Evolutionary conservation across 2,797 vertebrate species (phyloP).

Genomic region (Rhabdomys pumilio): DNA sequence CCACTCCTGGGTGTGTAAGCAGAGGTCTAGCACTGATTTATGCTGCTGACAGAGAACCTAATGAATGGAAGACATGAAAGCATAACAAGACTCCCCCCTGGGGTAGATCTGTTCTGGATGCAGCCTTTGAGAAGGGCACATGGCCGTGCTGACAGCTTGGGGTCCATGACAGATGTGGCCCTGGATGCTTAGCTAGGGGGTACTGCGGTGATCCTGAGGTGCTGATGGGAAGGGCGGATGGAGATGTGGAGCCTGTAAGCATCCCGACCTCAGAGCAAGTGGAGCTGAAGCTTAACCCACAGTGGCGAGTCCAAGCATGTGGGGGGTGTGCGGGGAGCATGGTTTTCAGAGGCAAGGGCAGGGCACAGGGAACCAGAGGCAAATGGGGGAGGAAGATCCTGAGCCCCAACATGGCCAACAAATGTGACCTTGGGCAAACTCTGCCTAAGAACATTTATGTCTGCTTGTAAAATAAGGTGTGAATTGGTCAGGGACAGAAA

Average conservation of each 20-base stretch:
- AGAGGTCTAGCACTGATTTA: slow-evolving; percentile 84
- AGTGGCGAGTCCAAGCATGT: background rate
- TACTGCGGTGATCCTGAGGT: slow-evolving; percentile 68
- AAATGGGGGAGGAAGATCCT: accelerated
- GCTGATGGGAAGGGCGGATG: background rate
- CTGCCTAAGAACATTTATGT: background rate
- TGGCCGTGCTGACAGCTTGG: slow-evolving; percentile 85
- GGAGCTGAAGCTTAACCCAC: slow-evolving; percentile 58
- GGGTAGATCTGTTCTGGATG: slow-evolving; percentile 78
- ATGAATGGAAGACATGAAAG: slow-evolving; percentile 88
- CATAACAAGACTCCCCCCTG: slow-evolving; percentile 77
- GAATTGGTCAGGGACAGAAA: background rate
- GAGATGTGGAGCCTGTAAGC: slow-evolving; percentile 18
- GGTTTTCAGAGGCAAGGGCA: accelerated
- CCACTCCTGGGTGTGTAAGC: slow-evolving; percentile 50
- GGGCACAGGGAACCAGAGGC: background rate
- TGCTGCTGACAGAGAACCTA: slow-evolving; percentile 85
- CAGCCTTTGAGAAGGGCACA: slow-evolving; percentile 80
- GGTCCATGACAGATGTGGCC: slow-evolving; percentile 85
- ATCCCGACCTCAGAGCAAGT: slow-evolving; percentile 36
- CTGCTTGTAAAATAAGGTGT: background rate
- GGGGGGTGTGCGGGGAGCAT: background rate
- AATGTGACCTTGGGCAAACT: background rate
- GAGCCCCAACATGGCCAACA: background rate
- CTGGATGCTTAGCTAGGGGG: slow-evolving; percentile 64